These are phyloP conservation scores for Aspidiotus destructor DNA, from an alignment of 2,888 invertebrate species.

Conservation along the genomic window DNA sequence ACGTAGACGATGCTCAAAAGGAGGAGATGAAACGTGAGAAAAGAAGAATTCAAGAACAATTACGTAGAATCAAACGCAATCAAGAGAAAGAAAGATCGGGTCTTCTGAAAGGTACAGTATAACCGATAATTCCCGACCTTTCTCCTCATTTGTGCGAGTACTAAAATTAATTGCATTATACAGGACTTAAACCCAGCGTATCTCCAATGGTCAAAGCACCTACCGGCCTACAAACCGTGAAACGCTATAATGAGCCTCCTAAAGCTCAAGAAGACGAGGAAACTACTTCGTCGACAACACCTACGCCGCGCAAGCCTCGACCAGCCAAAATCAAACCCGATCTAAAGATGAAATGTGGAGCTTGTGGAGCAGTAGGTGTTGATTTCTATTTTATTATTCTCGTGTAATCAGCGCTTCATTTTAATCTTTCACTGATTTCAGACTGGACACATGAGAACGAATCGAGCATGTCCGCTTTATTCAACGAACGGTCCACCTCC, in stretches of 20 bases:
- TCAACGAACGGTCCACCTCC: conserved; percentile 50
- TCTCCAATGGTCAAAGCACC: no score
- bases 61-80: conserved; percentile 86
- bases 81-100: conserved; percentile 64
- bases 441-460: conserved; percentile 69
- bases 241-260: neutral
- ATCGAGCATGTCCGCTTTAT: conserved; percentile 93
- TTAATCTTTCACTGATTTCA: neutral
- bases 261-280: neutral
- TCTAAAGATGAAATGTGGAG: conserved; percentile 87
- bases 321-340: conserved; percentile 69
- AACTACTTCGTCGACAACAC: neutral
- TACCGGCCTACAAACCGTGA: neutral
- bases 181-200: neutral
- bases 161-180: neutral
- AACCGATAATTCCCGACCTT: neutral
- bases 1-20: conserved; percentile 91
- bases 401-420: neutral
- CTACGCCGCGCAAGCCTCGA: conserved; percentile 45
- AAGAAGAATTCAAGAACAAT: conserved; percentile 88
- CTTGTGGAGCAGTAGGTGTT: conserved; percentile 58
- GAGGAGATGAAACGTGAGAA: conserved; percentile 98
- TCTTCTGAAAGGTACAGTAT: conserved; percentile 40
- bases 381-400: neutral
- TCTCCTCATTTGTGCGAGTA: neutral